These are phyloP conservation scores for Melanargia galathea DNA, from an alignment of 2,888 invertebrate genomes.

Conservation along the genomic window DNA sequence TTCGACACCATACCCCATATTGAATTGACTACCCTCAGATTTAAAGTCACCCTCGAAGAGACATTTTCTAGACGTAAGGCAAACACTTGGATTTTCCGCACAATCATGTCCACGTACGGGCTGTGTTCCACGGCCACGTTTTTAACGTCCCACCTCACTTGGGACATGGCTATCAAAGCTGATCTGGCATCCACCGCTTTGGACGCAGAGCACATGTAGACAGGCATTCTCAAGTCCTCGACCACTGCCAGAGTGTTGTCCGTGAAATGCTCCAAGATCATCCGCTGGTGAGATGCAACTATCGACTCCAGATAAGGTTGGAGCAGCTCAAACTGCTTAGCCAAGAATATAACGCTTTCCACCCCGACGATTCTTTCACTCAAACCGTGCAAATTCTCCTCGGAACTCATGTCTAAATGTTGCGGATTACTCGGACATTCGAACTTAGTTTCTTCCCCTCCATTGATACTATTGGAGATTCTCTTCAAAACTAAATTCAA, in stretches of 20 bases:
- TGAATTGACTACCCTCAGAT: constrained; percentile 85
- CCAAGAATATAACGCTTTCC: constrained; percentile 95
- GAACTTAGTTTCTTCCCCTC: constrained; percentile 54
- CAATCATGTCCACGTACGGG: constrained; percentile 90
- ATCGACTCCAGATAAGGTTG: constrained; percentile 93
- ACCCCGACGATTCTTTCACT: constrained; percentile 94
- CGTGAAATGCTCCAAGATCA: constrained; percentile 87
- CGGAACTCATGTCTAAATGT: constrained; percentile 63
- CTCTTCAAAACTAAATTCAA: constrained; percentile 88
- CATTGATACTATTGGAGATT: constrained; percentile 86
- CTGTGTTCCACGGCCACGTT: constrained; percentile 98
- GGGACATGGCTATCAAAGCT: constrained; percentile 92
- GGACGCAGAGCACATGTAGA: constrained; percentile 93
- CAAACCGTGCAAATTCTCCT: constrained; percentile 90
- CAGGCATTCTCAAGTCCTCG: constrained; percentile 89
- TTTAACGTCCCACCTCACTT: constrained; percentile 97
- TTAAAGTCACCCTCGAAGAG: constrained; percentile 86
- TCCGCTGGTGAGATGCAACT: constrained; percentile 86
- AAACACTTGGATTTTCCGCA: constrained; percentile 89
- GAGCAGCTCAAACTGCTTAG: constrained; percentile 92
- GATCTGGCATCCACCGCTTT: constrained; percentile 89
- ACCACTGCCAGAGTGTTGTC: constrained; percentile 88
- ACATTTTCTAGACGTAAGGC: constrained; percentile 90
- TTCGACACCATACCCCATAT: constrained; percentile 95
- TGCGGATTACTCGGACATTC: constrained; percentile 57